Conservation (phyloP, 2,888 invertebrate species). For the Lycaena phlaeas region DNA sequence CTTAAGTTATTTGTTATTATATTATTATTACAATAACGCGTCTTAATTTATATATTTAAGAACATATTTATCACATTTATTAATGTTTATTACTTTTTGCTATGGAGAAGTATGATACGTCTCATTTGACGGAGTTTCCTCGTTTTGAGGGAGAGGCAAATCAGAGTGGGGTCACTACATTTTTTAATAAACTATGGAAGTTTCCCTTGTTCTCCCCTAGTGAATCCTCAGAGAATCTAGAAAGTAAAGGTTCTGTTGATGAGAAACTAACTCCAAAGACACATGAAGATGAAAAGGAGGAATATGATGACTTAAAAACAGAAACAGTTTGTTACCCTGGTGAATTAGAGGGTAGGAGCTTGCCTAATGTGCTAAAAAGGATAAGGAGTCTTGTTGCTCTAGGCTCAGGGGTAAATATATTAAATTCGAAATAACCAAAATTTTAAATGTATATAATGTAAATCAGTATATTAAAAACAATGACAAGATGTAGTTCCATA, state of each 20-base stretch:
- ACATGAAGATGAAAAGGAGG: constrained; percentile 29
- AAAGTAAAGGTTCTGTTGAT: constrained; percentile 31
- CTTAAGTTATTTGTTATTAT: too few species aligned
- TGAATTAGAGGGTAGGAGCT: constrained; percentile 80
- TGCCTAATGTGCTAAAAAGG: constrained; percentile 88
- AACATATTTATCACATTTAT: constrained; percentile 6
- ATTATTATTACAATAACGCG: too few species aligned
- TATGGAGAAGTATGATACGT: constrained; percentile 62
- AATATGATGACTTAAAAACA: constrained; percentile 38
- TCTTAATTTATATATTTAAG: neutral
- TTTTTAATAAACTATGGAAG: constrained; percentile 83
- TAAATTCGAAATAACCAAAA: neutral
- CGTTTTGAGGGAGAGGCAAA: constrained; percentile 82
- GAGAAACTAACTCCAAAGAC: constrained; percentile 27
- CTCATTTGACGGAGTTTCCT: constrained; percentile 64
- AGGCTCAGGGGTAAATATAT: constrained; percentile 78
- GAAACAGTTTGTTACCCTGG: constrained; percentile 64
- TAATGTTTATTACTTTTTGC: neutral
- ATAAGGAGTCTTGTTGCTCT: constrained; percentile 90
- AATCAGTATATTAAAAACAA: too few species aligned
- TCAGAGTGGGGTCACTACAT: constrained; percentile 80
- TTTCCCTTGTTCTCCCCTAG: constrained; percentile 73
- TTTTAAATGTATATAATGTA: too few species aligned
- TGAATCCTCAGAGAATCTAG: constrained; percentile 36
- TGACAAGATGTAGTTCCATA: too few species aligned